A percentile compares a stretch with the other conserved stretches of the same genome.
Evolutionary conservation across 2,113 vertebrate genomes (phyloP).

Genomic region (Eira barbara): DNA sequence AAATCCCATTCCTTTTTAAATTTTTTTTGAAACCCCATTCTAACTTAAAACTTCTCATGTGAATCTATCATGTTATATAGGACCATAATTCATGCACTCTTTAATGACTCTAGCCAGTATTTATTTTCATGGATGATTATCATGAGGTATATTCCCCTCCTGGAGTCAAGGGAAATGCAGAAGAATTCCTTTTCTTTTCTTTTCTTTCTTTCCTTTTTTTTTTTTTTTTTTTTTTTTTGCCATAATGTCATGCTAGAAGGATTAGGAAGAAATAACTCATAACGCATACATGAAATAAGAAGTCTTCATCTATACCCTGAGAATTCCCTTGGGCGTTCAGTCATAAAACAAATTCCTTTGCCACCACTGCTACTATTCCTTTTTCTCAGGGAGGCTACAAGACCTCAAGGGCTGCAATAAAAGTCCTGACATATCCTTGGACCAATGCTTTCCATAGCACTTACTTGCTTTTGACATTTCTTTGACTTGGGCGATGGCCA

Average conservation of each 20-base stretch:
- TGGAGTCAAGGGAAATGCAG: neutral
- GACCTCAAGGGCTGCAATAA: neutral
- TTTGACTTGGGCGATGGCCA: neutral
- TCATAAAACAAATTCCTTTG: neutral
- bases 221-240: neutral
- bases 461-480: neutral
- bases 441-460: neutral
- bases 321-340: neutral
- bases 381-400: neutral
- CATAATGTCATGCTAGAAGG: neutral
- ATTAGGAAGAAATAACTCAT: neutral
- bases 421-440: neutral
- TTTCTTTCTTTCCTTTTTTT: neutral
- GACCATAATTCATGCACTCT: neutral
- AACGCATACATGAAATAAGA: neutral
- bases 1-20: neutral
- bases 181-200: neutral
- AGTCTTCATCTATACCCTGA: neutral
- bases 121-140: neutral
- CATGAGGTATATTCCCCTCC: neutral
- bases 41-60: neutral
- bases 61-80: neutral
- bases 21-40: neutral
- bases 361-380: neutral
- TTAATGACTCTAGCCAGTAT: neutral